Percentiles rank a stretch among this genome's conserved stretches.
Evolutionary conservation across 2,888 invertebrate genomes (phyloP).

Genomic region (Drosophila peninsularis): DNA sequence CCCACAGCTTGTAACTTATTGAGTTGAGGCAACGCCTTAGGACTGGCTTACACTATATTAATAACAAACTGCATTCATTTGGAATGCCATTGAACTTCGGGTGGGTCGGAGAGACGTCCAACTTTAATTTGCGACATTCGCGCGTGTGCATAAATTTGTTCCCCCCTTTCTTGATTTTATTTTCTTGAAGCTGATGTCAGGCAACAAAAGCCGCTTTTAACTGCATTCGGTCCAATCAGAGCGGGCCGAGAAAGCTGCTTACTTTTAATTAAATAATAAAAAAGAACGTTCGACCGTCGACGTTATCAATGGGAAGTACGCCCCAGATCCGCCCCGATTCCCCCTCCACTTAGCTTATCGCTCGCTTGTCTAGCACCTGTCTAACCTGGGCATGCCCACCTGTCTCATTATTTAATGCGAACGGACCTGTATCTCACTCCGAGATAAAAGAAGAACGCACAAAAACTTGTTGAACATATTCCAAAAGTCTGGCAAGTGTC

Average conservation of each 20-base stretch:
- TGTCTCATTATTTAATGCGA: constrained; percentile 39
- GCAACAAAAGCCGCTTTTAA: constrained; percentile 51
- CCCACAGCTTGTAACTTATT: not conserved
- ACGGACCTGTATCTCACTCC: constrained; percentile 19
- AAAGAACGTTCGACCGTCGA: not conserved
- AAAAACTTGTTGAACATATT: constrained; percentile 9
- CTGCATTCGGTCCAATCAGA: constrained; percentile 26
- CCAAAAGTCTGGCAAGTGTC: constrained; percentile 9
- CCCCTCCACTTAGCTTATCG: constrained; percentile 20
- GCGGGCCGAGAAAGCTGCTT: constrained; percentile 41
- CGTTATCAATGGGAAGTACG: constrained; percentile 47
- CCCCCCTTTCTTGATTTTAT: not conserved
- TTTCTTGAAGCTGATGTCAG: constrained; percentile 19
- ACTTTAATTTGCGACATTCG: constrained; percentile 46
- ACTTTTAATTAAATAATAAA: constrained; percentile 9
- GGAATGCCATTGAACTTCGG: constrained; percentile 63
- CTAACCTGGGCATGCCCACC: constrained; percentile 56
- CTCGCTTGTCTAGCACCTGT: constrained; percentile 52
- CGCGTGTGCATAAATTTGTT: constrained; percentile 59
- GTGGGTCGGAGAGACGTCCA: constrained; percentile 27
- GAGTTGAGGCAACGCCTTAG: not conserved
- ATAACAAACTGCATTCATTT: constrained; percentile 45
- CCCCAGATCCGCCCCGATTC: too few relatives aligned
- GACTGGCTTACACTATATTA: not conserved
- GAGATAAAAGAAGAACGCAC: constrained; percentile 9